Percentiles rank a stretch among this genome's conserved stretches.
phyloP scores from a whole-genome alignment of 2,888 invertebrate species.

The Melangyna quadrimaculata region DNA sequence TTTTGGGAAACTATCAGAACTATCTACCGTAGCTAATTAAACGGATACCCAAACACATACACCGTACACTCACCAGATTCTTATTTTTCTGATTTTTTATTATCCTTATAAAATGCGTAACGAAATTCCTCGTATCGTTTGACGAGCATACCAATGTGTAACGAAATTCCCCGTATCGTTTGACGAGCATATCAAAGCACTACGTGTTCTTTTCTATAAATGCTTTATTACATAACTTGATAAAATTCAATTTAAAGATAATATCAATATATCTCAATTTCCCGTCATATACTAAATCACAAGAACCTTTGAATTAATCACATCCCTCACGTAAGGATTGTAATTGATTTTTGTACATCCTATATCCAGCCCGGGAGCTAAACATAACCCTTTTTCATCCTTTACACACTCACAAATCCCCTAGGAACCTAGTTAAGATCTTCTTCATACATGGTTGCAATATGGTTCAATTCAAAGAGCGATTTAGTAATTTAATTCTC shows the following conservation, averaged over 20 bases:
- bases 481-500: slow-evolving; percentile 64
- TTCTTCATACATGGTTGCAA: background rate
- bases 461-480: slow-evolving; percentile 53
- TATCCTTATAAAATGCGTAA: too few relatives aligned
- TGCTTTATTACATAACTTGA: background rate
- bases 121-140: too few relatives aligned
- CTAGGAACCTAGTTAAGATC: background rate
- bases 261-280: background rate
- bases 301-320: slow-evolving; percentile 32
- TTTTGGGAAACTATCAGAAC: too few relatives aligned
- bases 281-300: background rate
- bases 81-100: too few relatives aligned
- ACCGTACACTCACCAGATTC: too few relatives aligned
- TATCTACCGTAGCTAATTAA: too few relatives aligned
- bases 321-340: slow-evolving; percentile 9
- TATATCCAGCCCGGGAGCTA: background rate
- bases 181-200: background rate
- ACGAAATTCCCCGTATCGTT: background rate
- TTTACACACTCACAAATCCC: background rate
- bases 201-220: background rate
- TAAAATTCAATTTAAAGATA: slow-evolving; percentile 20
- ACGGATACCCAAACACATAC: too few relatives aligned
- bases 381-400: background rate
- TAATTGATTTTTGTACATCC: slow-evolving; percentile 52
- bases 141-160: too few relatives aligned